Percentiles rank a stretch among this genome's conserved stretches.
phyloP scores from a whole-genome alignment of 2,888 invertebrate species.

The Lumbricus terrestris region DNA sequence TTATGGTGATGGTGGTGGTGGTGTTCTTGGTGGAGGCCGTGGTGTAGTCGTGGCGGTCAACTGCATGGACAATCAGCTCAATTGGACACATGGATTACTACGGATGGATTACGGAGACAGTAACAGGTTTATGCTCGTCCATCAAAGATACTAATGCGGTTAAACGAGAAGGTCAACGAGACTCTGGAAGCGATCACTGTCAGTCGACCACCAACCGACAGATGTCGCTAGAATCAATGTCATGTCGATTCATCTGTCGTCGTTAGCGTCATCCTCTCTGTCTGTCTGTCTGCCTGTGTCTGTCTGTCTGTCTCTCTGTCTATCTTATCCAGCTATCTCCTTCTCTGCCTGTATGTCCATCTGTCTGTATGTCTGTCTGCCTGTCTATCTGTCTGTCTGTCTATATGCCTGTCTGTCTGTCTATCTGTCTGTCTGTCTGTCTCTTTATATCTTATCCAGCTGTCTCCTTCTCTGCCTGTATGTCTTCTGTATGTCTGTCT shows the following conservation, averaged over 20 bases:
- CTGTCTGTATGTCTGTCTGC: neutral
- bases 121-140: neutral
- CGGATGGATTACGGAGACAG: neutral
- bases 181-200: conserved; percentile 26
- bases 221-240: neutral
- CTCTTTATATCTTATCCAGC: too few species aligned
- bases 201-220: neutral
- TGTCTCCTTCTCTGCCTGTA: neutral
- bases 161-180: conserved; percentile 32
- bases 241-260: neutral
- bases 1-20: too few species aligned
- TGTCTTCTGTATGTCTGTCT: neutral
- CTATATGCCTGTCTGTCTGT: neutral
- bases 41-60: neutral
- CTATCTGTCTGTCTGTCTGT: neutral
- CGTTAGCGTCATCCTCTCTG: neutral
- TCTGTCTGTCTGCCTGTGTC: neutral
- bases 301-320: conserved; percentile 12
- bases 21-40: too few species aligned
- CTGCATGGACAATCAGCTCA: neutral
- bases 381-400: neutral
- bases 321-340: neutral
- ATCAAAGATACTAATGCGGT: conserved; percentile 25
- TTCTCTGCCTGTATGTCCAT: conserved; percentile 26
- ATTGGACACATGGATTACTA: neutral